phyloP scores from a whole-genome alignment of 2,797 vertebrate genomes.

The Amazona finschi region DNA sequence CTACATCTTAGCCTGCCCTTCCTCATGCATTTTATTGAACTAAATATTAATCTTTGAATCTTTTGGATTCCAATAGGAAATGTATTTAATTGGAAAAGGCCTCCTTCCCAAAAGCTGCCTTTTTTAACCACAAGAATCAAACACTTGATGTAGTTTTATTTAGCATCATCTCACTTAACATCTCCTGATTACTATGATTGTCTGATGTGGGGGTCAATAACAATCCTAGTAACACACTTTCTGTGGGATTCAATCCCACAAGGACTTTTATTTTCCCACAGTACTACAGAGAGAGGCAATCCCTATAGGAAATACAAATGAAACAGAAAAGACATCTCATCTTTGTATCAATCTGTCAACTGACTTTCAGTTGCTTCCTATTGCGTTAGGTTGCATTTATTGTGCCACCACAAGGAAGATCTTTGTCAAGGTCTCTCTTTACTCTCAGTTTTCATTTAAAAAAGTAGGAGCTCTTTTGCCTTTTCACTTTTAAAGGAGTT shows the following conservation, averaged over 20 bases:
- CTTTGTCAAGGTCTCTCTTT: neutral
- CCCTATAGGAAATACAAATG: constrained; percentile 58
- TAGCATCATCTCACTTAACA: neutral
- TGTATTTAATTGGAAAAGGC: neutral
- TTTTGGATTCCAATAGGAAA: neutral
- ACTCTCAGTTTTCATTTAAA: neutral
- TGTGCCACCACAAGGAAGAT: neutral
- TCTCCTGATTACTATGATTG: neutral
- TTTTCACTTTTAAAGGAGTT: neutral
- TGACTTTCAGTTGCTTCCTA: neutral
- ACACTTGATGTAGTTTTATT: neutral
- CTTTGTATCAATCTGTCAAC: neutral
- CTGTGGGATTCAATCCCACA: neutral
- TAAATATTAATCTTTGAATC: neutral
- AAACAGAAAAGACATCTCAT: neutral
- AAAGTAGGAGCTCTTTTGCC: neutral
- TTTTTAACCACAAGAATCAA: neutral
- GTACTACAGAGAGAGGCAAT: constrained; percentile 76
- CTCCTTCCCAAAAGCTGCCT: neutral
- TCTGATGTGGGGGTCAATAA: neutral
- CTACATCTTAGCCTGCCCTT: neutral
- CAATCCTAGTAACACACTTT: neutral
- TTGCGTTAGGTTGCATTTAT: neutral
- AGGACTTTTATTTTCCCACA: constrained; percentile 41
- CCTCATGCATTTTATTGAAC: neutral